Evolutionary conservation across 2,113 vertebrate genomes (phyloP).

Genomic region (Diadophis punctatus): DNA sequence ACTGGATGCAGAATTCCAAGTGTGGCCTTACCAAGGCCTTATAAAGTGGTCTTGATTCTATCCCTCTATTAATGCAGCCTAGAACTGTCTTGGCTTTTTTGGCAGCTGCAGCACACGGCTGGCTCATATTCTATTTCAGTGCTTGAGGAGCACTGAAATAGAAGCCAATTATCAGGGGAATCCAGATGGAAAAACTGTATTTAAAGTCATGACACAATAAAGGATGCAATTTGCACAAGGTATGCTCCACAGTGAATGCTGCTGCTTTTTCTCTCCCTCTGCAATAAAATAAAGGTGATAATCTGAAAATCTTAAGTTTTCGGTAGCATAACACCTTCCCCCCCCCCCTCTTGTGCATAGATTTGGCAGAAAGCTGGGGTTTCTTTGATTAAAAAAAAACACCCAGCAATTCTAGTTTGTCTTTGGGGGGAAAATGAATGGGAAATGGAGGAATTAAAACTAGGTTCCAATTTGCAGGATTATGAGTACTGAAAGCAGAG

Average conservation of each 20-base stretch:
- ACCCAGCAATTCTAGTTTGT: not conserved
- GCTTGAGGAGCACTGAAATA: constrained; percentile 25
- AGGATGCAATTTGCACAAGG: not conserved
- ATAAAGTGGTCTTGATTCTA: too few species aligned
- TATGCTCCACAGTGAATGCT: not conserved
- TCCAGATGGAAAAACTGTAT: not conserved
- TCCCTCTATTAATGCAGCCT: too few species aligned
- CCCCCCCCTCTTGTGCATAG: not conserved
- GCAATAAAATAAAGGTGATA: not conserved
- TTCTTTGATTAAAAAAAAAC: not conserved
- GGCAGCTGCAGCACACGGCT: too few species aligned
- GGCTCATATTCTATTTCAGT: not conserved
- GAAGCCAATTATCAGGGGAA: constrained; percentile 24
- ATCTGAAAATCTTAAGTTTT: not conserved
- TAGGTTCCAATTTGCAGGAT: not conserved
- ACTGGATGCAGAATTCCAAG: too few species aligned
- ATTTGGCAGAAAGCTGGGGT: not conserved
- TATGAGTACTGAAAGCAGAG: not conserved
- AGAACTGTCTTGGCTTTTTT: too few species aligned
- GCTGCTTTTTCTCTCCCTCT: not conserved
- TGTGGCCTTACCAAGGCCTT: too few species aligned
- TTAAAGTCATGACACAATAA: not conserved
- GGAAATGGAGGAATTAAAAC: not conserved
- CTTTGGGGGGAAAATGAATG: not conserved
- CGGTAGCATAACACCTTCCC: not conserved